Percentiles rank a stretch among this genome's conserved stretches.
Conservation (phyloP, 35 echinoderm and acorn worm species). For the Amphiura filiformis region DNA sequence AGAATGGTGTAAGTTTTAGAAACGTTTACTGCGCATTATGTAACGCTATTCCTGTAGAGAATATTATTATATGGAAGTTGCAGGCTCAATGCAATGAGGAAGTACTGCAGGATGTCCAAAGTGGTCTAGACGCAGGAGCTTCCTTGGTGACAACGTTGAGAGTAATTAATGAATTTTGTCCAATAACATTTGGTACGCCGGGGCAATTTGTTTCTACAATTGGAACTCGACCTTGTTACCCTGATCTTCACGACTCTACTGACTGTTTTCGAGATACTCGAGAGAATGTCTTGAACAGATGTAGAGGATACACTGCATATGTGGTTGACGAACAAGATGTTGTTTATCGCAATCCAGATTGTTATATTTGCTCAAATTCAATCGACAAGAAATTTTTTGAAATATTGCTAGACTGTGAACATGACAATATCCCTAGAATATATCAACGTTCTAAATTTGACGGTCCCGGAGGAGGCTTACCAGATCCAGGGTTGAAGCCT, state of each 20-base stretch:
- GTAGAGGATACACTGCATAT: not conserved
- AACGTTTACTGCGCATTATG: not conserved
- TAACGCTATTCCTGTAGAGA: not conserved
- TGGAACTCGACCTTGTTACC: not conserved
- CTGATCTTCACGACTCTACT: not conserved
- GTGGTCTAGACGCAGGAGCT: not conserved
- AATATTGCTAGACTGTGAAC: not conserved
- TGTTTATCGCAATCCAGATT: not conserved
- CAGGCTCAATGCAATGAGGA: not conserved
- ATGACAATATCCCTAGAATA: not conserved
- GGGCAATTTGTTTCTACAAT: not conserved
- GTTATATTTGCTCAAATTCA: not conserved
- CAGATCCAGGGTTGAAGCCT: too few species aligned
- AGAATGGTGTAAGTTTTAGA: not conserved
- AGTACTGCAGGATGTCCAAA: not conserved
- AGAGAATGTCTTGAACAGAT: not conserved
- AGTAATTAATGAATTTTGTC: not conserved
- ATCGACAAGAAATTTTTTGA: not conserved
- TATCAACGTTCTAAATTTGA: too few species aligned
- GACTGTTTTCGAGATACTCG: not conserved
- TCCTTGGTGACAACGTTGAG: not conserved
- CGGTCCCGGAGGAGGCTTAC: too few species aligned
- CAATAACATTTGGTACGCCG: not conserved
- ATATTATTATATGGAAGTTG: not conserved
- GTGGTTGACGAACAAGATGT: not conserved